Base-by-base conservation (phyloP, 1,140 invertebrate species). In the Drosophila nikananu region DNA sequence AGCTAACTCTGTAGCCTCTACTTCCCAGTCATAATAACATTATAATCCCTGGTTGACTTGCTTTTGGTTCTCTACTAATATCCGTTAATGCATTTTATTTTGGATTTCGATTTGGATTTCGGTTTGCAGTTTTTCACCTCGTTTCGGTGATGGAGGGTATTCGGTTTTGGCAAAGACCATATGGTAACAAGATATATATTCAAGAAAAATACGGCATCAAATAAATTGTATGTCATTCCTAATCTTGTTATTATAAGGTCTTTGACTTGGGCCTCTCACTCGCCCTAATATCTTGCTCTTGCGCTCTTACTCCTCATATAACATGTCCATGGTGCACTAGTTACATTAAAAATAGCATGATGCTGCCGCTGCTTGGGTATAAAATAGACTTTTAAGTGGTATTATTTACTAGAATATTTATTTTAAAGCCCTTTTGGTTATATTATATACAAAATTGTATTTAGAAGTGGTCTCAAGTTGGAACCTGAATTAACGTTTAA, bases 61-160 rank as follows among this genome's bases (percentile, higher is more conserved):
- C 58, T 71, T 72, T 74, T 61, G 52, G 39, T 73, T 73, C 32
- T 37, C 46, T 73, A 52, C 67, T 74, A 74, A 60, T 60, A 51
- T 27, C 37, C 54, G 37, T n/a, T 73, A 52, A 60, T 73, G 68
- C 71, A 74, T 74, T 73, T 72, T 59, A 21, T 66, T 58, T 72
- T 71, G 30, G 19, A 54, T 35, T 54, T 35, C 32, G n/a, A 44
- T 41, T 30, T 30, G 39, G 63, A 46, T 25, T 57, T 44, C 32
- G 39, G 63, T 59, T 65, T 72, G 54, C 66, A 49, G 67, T 60
- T 72, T 72, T 72, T 19, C 35, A 27, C 15, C 44, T 30, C 42
- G 59, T 44, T 67, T 46, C 32, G 52, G 52, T 54, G 68, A 54
- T 71, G 67, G 54, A 51, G 70, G 52, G 63, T 67, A 37, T 46